These are phyloP conservation scores for Fabriciana adippe DNA, from an alignment of 2,888 invertebrate genomes.

Conservation along the genomic window DNA sequence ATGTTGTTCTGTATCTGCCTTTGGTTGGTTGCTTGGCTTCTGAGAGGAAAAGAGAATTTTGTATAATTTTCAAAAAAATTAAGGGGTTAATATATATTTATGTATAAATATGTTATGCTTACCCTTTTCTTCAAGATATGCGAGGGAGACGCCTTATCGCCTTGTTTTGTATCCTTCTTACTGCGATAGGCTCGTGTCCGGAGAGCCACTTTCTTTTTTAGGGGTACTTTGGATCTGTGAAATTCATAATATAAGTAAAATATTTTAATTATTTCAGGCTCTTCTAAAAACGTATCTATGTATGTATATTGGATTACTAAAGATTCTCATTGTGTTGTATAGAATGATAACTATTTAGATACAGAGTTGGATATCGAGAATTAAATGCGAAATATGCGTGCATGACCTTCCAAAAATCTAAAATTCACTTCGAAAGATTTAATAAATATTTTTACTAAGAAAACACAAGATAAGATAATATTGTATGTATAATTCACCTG, in stretches of 20 bases:
- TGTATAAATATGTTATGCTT: slow-evolving; percentile 42
- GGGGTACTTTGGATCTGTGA: slow-evolving; percentile 90
- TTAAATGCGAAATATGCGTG: too few species aligned
- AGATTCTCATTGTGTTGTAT: too few species aligned
- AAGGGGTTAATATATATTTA: neutral
- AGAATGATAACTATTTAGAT: too few species aligned
- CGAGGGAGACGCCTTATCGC: slow-evolving; percentile 71
- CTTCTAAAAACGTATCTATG: neutral
- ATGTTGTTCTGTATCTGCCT: slow-evolving; percentile 59
- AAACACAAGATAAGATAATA: too few species aligned
- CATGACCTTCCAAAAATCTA: too few species aligned
- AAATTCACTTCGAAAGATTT: too few species aligned
- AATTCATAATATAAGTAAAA: neutral
- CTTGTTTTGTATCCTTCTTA: slow-evolving; percentile 72
- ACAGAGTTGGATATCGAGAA: too few species aligned
- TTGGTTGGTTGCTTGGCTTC: slow-evolving; percentile 66
- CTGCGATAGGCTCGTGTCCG: slow-evolving; percentile 82
- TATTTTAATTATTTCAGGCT: neutral
- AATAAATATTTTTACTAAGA: too few species aligned
- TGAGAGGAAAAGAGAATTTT: slow-evolving; percentile 41
- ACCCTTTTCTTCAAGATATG: slow-evolving; percentile 75
- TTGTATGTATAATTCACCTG: slow-evolving; percentile 53
- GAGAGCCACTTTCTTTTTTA: slow-evolving; percentile 91
- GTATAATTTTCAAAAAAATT: neutral
- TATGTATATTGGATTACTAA: too few species aligned